Evolutionary conservation across 2,888 invertebrate species (phyloP), one percentile per base, ranked within the genome.

Genomic region (Cantharis flavilabris): DNA sequence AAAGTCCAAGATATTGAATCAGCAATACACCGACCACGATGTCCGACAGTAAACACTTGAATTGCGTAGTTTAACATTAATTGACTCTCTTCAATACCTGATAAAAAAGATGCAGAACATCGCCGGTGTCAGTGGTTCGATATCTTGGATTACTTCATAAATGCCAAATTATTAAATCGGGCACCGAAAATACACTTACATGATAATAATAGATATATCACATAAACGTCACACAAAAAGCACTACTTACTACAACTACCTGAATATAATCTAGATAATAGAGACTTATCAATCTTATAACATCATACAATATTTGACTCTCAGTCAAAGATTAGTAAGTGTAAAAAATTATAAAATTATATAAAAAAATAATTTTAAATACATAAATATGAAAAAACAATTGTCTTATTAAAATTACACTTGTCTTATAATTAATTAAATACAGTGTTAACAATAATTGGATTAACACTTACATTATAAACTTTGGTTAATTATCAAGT

Each of bases 151-250:
- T 65, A 70, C 65, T 77, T 80, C 65, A 67, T 67, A 67, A 73
- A 70, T 78, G 76, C 82, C 81, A 78, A 81, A 82, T 75, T 73
- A 76, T 79, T 80, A 81, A 71, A 78, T 80, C 81, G 79, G 82
- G 81, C 80, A 79, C 79, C 80, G 78, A 82, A 79, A 79, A 73
- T 81, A 82, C 81, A 82, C 80, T 82, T 82, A 82, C 76, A 80
- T 82, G 82, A 84, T 83, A 82, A 81, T 83, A 82, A 82, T 82
- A 84, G 81, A 88, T 87, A 88, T 89, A 89, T 89, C 89, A 89
- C 89, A 89, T 88, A 87, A 88, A 89, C 88, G 86, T 88, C 88
- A 89, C 89, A 89, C 88, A 85, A 88, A 89, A 89, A 89, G 89
- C 89, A 89, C 88, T 88, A 88, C 86, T 85, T n/a, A 85, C 85